These are phyloP conservation scores for Drosophila demipolita DNA, from an alignment of 2,888 invertebrate species.

Conservation along the genomic window DNA sequence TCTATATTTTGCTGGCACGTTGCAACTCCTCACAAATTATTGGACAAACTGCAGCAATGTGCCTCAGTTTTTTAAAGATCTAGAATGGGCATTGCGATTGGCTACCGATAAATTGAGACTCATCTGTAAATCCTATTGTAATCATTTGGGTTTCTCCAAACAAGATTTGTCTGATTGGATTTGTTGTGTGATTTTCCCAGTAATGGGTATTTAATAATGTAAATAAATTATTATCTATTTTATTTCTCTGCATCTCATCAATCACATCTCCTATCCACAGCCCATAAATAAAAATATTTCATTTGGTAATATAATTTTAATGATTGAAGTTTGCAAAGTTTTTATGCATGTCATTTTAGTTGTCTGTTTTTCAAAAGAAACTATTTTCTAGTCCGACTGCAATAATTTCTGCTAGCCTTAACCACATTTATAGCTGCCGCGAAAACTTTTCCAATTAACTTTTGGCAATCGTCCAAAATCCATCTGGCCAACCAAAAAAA, in stretches of 20 bases:
- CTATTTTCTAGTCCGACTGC: background rate
- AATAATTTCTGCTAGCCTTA: conserved; percentile 1
- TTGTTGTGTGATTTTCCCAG: background rate
- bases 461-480: conserved; percentile 43
- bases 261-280: background rate
- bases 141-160: background rate
- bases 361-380: background rate
- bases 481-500: conserved; percentile 11
- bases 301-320: background rate
- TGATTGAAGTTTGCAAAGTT: background rate
- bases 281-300: background rate
- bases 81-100: background rate
- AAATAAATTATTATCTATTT: background rate
- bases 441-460: conserved; percentile 59
- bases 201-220: background rate
- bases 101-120: background rate
- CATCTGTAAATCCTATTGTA: background rate
- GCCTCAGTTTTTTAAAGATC: background rate
- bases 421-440: conserved; percentile 30
- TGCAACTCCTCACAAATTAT: conserved; percentile 43
- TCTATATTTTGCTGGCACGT: conserved; percentile 49
- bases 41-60: conserved; percentile 12
- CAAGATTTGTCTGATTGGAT: background rate
- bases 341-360: background rate
- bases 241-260: background rate